These are phyloP conservation scores for Trididemnum nubilum DNA, from an alignment of 23 tunicate species.

Conservation along the genomic window DNA sequence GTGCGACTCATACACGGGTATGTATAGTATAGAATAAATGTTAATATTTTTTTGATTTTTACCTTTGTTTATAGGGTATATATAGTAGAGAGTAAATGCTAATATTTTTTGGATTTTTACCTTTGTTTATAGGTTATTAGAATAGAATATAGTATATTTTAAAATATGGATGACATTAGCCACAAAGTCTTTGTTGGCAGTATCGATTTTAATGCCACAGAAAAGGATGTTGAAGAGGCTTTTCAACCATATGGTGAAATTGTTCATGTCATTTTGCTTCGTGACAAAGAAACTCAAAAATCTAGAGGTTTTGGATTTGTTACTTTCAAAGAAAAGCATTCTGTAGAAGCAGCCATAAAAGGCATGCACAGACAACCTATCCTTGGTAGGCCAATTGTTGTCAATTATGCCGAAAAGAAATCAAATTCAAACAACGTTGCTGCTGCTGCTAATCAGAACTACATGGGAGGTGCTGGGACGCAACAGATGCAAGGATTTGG, in stretches of 20 bases:
- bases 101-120: not conserved
- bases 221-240: slow-evolving; percentile 60
- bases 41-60: not conserved
- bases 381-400: slow-evolving; percentile 52
- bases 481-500: slow-evolving; percentile 20
- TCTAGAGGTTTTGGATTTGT: slow-evolving; percentile 69
- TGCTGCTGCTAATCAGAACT: not conserved
- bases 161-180: slow-evolving; percentile 39
- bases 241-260: slow-evolving; percentile 56
- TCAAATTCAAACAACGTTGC: slow-evolving; percentile 14
- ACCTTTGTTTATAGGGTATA: not conserved
- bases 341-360: slow-evolving; percentile 55
- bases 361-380: slow-evolving; percentile 48
- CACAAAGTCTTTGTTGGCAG: slow-evolving; percentile 64
- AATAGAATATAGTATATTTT: not conserved
- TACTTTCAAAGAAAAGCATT: slow-evolving; percentile 44
- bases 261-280: slow-evolving; percentile 31
- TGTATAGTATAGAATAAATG: too few species aligned
- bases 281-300: slow-evolving; percentile 65
- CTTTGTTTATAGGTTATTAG: not conserved
- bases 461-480: not conserved
- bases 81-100: too few species aligned
- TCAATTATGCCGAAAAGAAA: slow-evolving; percentile 64
- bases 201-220: slow-evolving; percentile 61
- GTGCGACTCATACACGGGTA: too few species aligned